Evolutionary conservation across 1,140 invertebrate species (phyloP), one percentile per base, ranked within the genome.

Genomic region (Polyergus mexicanus): DNA sequence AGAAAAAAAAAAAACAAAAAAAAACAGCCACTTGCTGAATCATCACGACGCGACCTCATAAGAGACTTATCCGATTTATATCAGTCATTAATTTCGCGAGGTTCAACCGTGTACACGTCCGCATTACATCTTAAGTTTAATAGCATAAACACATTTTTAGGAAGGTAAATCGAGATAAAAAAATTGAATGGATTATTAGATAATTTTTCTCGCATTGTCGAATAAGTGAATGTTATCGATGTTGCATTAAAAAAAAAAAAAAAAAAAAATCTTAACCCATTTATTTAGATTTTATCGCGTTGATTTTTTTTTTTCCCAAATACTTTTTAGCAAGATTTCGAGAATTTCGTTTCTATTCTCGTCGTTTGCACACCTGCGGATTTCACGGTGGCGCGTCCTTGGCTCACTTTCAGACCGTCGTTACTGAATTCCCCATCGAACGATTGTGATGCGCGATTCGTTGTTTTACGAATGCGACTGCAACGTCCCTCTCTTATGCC

Each of bases 351-450:
- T 38, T 86, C 44, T 51, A n/a, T n/a, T 16, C 32, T 35, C 25
- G 38, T 25, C 25, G 28, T 32, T 22, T 13, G 47, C 47, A 44
- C 66, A 87, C 47, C 66, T 87, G 76, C 86, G 35, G 28, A 76
- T 65, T 72, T 51, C 32, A 86, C 35, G 56, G 56, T 16, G 22
- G 47, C 16, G 41, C 69, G 84, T 66, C 76, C 76, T 86, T 83
- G 86, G 56, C 76, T 88, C 54, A 62, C 25, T 88, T 80, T 80
- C 69, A 62, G 41, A 16, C 16, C 22, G 41, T 69, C 76, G 76
- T 28, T 65, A 58, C 28, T 69, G 41, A 86, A 72, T 80, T 72
- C 35, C 74, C 32, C 68, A 25, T 25, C 35, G 51, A 69, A 69
- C 35, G 77, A 69, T 68, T 22, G 63, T 22, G 35, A 78, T 66